Percentiles rank a stretch among this genome's conserved stretches.
phyloP scores from a whole-genome alignment of 23 tunicate species.

The Trididemnum miniatum region DNA sequence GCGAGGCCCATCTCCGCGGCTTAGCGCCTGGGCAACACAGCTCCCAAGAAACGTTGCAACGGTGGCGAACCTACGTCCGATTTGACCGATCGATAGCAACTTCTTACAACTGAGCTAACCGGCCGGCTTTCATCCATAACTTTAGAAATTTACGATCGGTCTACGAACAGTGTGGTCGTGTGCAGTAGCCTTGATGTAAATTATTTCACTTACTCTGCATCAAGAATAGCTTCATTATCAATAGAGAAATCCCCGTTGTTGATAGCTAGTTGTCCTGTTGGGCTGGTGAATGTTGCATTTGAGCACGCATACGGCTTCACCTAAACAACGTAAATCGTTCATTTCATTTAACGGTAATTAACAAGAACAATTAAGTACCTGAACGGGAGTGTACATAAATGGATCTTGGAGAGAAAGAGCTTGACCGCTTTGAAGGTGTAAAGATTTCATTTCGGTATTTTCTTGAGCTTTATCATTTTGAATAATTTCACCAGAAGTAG shows the following conservation, averaged over 20 bases:
- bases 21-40: too few species aligned
- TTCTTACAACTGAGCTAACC: too few species aligned
- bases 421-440: not conserved
- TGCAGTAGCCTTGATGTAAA: too few species aligned
- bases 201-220: too few species aligned
- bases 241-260: constrained; percentile 17
- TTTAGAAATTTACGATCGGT: too few species aligned
- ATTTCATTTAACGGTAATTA: not conserved
- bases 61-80: too few species aligned
- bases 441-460: not conserved
- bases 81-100: too few species aligned
- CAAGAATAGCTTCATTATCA: too few species aligned
- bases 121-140: too few species aligned
- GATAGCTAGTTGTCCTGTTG: constrained; percentile 1
- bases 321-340: not conserved
- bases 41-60: too few species aligned
- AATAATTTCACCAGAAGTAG: not conserved
- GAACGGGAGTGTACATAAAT: constrained; percentile 14
- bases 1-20: too few species aligned
- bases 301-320: constrained; percentile 18
- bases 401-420: constrained; percentile 2
- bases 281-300: constrained; percentile 10
- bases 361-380: not conserved
- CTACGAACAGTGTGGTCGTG: too few species aligned
- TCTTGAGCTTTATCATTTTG: not conserved